phyloP scores from a whole-genome alignment of 1,140 invertebrate species.

The Phenacoccus solenopsis region DNA sequence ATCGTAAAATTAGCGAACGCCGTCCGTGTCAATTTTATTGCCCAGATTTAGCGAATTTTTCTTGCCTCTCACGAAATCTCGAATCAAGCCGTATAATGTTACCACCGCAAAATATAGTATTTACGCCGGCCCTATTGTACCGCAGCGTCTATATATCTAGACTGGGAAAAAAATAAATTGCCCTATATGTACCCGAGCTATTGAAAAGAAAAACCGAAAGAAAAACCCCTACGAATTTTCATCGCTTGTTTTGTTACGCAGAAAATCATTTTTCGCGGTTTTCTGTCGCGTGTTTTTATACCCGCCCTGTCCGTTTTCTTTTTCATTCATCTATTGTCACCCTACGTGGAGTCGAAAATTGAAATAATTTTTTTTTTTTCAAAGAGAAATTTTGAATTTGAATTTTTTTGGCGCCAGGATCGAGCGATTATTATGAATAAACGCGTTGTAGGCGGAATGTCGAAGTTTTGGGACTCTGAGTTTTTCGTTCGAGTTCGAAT shows the following conservation, averaged over 20 bases:
- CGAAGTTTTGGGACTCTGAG: too few species aligned
- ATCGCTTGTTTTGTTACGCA: background rate
- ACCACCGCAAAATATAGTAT: too few species aligned
- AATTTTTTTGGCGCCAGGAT: background rate
- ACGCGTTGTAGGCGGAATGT: too few species aligned
- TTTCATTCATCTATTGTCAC: too few species aligned
- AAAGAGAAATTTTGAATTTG: background rate
- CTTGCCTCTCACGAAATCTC: too few species aligned
- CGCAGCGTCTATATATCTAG: too few species aligned
- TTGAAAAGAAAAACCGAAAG: background rate
- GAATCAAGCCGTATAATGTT: too few species aligned
- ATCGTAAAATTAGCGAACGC: background rate
- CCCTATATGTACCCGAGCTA: too few species aligned
- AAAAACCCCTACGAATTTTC: constrained; percentile 3
- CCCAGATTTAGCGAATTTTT: background rate
- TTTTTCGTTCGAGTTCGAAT: too few species aligned
- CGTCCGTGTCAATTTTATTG: background rate
- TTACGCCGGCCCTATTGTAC: too few species aligned
- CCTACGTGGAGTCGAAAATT: background rate
- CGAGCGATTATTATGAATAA: background rate
- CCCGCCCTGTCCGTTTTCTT: too few species aligned
- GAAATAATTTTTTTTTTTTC: background rate
- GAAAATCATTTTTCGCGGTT: background rate
- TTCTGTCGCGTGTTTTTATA: background rate
- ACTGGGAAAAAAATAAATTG: too few species aligned